Evolutionary conservation across 2,113 vertebrate genomes (phyloP).

Genomic region (Plotosus lineatus): DNA sequence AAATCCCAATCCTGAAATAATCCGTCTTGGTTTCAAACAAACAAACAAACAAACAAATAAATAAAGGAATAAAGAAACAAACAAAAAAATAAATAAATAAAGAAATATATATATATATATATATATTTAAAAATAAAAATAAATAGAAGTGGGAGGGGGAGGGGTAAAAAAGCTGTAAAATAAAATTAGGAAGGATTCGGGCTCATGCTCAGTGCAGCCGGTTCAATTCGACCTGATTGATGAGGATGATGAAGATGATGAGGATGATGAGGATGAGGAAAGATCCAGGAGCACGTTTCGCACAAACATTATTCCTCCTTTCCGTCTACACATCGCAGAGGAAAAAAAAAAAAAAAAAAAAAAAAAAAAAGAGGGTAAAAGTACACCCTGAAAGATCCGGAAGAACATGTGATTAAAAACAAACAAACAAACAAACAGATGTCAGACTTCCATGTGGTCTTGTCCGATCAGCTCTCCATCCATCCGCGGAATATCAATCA

Average conservation of each 20-base stretch:
- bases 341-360: background rate
- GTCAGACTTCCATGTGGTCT: conserved; percentile 53
- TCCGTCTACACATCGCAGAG: conserved; percentile 2
- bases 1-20: conserved; percentile 50
- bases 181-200: background rate
- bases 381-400: conserved; percentile 28
- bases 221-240: background rate
- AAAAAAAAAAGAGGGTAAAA: too few relatives aligned
- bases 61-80: background rate
- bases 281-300: conserved; percentile 3
- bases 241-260: background rate
- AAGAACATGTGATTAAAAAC: conserved; percentile 5
- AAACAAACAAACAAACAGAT: background rate
- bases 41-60: too few relatives aligned
- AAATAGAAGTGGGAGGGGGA: too few relatives aligned
- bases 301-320: conserved; percentile 49
- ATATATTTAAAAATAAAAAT: too few relatives aligned
- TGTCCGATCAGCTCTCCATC: conserved; percentile 60
- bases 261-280: background rate
- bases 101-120: background rate
- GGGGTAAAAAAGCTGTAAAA: too few relatives aligned
- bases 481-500: conserved; percentile 59
- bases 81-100: rapidly evolving
- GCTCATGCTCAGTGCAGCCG: conserved; percentile 20
- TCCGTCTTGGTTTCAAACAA: conserved; percentile 37